A percentile compares a stretch with the other conserved stretches of the same genome.
Evolutionary conservation across 1,140 invertebrate species (phyloP).

Genomic region (Heliconius melpomene): DNA sequence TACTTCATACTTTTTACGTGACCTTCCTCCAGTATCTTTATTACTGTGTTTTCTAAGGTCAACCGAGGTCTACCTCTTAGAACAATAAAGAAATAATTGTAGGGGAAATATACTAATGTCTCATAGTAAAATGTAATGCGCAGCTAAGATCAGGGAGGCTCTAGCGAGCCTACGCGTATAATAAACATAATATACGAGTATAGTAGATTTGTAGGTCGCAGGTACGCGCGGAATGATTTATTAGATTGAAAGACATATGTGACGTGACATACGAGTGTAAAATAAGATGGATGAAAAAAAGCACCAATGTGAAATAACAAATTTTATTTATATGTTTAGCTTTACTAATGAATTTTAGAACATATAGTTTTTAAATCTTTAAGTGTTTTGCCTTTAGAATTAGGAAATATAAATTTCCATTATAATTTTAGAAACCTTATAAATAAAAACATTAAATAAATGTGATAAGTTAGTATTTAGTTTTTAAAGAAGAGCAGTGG

Average conservation of each 20-base stretch:
- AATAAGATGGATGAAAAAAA: background rate
- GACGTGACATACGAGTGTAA: background rate
- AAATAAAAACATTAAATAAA: background rate
- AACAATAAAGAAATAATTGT: too few relatives aligned
- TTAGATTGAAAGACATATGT: background rate
- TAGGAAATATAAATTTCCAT: too few relatives aligned
- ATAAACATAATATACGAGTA: background rate
- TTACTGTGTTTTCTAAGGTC: too few relatives aligned
- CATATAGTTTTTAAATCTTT: background rate
- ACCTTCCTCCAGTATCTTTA: too few relatives aligned
- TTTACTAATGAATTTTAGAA: background rate
- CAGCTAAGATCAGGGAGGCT: background rate
- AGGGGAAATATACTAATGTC: too few relatives aligned
- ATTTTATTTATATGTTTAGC: background rate
- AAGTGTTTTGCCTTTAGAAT: background rate
- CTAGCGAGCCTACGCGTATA: background rate
- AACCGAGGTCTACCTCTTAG: too few relatives aligned
- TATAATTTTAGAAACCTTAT: background rate
- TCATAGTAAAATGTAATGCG: too few relatives aligned
- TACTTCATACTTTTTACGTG: too few relatives aligned
- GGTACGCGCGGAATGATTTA: slow-evolving; percentile 4
- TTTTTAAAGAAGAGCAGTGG: too few relatives aligned
- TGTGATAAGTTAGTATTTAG: too few relatives aligned
- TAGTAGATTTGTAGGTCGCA: background rate
- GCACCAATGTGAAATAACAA: background rate